Evolutionary conservation across 2,113 vertebrate genomes (phyloP).

Genomic region (Passer domesticus): DNA sequence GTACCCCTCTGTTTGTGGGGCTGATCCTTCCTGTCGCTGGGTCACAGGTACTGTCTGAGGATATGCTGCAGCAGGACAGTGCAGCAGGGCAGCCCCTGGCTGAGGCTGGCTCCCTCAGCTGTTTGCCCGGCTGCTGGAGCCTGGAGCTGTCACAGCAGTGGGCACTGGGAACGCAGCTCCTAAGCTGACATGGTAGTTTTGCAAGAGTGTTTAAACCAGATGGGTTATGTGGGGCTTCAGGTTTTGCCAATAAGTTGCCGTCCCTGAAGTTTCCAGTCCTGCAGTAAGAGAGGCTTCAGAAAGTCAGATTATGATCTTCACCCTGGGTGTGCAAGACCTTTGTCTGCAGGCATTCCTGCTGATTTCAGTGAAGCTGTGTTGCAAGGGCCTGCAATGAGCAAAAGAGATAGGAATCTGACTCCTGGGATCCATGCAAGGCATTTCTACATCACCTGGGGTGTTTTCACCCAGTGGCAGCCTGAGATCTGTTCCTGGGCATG

Average conservation of each 20-base stretch:
- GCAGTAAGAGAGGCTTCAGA: background rate
- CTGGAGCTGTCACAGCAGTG: background rate
- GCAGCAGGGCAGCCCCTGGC: fast-evolving
- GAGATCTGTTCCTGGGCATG: background rate
- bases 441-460: background rate
- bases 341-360: background rate
- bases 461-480: fast-evolving
- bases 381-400: background rate
- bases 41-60: fast-evolving
- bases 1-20: background rate
- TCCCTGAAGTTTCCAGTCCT: background rate
- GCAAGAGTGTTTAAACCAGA: background rate
- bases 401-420: background rate
- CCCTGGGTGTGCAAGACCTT: background rate
- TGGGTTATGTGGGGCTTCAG: background rate
- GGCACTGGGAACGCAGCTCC: background rate
- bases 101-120: background rate
- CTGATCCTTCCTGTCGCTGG: background rate
- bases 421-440: background rate
- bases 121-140: background rate
- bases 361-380: background rate
- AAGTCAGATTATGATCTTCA: constrained; percentile 9
- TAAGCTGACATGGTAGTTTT: background rate
- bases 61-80: background rate
- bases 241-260: background rate